These are phyloP conservation scores for Salvelinus fontinalis DNA, from an alignment of 2,113 vertebrate species.

Conservation along the genomic window DNA sequence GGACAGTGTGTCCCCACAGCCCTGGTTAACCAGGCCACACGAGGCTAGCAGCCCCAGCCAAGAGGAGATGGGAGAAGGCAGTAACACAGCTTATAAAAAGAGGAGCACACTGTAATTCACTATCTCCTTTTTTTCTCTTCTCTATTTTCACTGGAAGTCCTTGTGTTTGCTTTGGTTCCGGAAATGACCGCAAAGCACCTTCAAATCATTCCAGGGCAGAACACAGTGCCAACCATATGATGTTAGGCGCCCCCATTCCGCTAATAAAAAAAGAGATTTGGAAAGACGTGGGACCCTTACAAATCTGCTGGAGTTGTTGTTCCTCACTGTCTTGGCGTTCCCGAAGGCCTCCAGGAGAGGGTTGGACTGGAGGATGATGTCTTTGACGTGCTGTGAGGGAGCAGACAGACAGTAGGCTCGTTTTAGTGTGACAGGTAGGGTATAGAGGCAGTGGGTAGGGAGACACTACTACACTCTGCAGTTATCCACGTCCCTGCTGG, in stretches of 20 bases:
- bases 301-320: constrained; percentile 99
- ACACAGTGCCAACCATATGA: background rate
- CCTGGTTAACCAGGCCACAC: constrained; percentile 51
- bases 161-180: constrained; percentile 24
- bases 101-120: constrained; percentile 34
- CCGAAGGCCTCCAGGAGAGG: constrained; percentile 95
- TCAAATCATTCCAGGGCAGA: constrained; percentile 4
- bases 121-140: background rate
- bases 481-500: constrained; percentile 31
- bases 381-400: constrained; percentile 89
- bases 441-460: constrained; percentile 19
- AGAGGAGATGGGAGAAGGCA: constrained; percentile 25
- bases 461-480: constrained; percentile 19
- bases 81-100: constrained; percentile 19
- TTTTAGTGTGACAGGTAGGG: constrained; percentile 21
- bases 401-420: constrained; percentile 36
- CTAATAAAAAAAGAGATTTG: constrained; percentile 1
- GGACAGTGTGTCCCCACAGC: constrained; percentile 13
- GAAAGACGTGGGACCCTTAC: constrained; percentile 73
- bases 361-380: constrained; percentile 97
- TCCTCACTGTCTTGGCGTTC: constrained; percentile 95
- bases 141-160: constrained; percentile 25
- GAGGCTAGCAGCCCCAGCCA: constrained; percentile 32
- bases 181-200: constrained; percentile 9
- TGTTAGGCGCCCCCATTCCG: constrained; percentile 6